Conservation (phyloP, 2,888 invertebrate species). For the Thymelicus lineola region DNA sequence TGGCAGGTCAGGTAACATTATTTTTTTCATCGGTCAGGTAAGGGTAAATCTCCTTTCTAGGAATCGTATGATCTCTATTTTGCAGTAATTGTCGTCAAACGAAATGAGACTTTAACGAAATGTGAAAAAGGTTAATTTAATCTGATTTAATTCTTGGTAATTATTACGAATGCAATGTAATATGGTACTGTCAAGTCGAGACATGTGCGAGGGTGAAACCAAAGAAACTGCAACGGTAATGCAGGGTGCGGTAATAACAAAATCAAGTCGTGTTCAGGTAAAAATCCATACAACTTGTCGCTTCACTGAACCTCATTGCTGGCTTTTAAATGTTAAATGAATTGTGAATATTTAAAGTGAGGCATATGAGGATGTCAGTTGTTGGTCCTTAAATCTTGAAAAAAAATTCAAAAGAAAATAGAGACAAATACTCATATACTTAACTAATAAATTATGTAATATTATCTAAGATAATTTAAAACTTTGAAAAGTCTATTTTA, state of each 20-base stretch:
- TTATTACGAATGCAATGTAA: slow-evolving; percentile 36
- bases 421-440: no score
- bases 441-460: no score
- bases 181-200: slow-evolving; percentile 43
- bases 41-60: slow-evolving; percentile 59
- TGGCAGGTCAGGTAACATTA: slow-evolving; percentile 66
- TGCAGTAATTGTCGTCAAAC: slow-evolving; percentile 49
- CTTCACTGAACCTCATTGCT: slow-evolving; percentile 43
- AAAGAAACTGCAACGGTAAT: slow-evolving; percentile 38
- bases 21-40: slow-evolving; percentile 65
- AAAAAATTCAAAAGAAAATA: no score
- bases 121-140: slow-evolving; percentile 19
- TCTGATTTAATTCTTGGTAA: slow-evolving; percentile 12
- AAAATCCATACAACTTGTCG: slow-evolving; percentile 30
- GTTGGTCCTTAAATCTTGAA: neutral
- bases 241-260: slow-evolving; percentile 24
- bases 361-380: slow-evolving; percentile 15
- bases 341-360: slow-evolving; percentile 49
- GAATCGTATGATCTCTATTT: slow-evolving; percentile 55
- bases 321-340: slow-evolving; percentile 49
- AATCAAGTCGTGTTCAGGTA: slow-evolving; percentile 19
- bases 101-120: slow-evolving; percentile 18
- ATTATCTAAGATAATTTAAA: no score
- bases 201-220: slow-evolving; percentile 45
- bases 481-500: no score